These are phyloP conservation scores for Nycticryphes semicollaris DNA, from an alignment of 2,113 vertebrate genomes.

Conservation along the genomic window DNA sequence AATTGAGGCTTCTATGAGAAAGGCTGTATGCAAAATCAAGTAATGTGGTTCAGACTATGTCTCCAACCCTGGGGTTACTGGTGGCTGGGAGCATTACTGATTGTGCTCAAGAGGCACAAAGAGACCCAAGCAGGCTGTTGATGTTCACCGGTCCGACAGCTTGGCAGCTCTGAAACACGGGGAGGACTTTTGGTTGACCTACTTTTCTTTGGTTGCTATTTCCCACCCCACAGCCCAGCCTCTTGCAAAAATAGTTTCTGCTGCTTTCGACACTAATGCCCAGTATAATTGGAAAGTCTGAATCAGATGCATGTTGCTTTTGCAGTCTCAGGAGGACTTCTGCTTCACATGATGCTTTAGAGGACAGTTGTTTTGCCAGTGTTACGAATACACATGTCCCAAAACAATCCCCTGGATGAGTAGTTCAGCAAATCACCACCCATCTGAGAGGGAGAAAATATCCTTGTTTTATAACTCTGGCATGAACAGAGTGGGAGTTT, in stretches of 20 bases:
- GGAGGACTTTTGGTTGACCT: neutral
- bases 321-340: neutral
- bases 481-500: neutral
- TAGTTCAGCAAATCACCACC: neutral
- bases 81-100: neutral
- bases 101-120: neutral
- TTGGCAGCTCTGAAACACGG: neutral
- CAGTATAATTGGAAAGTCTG: conserved; percentile 1
- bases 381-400: neutral
- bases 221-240: neutral
- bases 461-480: neutral
- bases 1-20: neutral
- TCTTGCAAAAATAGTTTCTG: neutral
- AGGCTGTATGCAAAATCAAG: neutral
- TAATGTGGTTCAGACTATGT: accelerated
- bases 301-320: neutral
- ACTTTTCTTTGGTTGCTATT: conserved; percentile 11
- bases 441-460: neutral
- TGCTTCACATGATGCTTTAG: neutral
- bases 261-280: neutral
- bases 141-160: accelerated
- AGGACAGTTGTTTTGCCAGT: neutral
- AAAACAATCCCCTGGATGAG: neutral
- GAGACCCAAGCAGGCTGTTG: neutral
- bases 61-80: neutral